Evolutionary conservation across 2,113 vertebrate species (phyloP).

Genomic region (Anoplopoma fimbria): DNA sequence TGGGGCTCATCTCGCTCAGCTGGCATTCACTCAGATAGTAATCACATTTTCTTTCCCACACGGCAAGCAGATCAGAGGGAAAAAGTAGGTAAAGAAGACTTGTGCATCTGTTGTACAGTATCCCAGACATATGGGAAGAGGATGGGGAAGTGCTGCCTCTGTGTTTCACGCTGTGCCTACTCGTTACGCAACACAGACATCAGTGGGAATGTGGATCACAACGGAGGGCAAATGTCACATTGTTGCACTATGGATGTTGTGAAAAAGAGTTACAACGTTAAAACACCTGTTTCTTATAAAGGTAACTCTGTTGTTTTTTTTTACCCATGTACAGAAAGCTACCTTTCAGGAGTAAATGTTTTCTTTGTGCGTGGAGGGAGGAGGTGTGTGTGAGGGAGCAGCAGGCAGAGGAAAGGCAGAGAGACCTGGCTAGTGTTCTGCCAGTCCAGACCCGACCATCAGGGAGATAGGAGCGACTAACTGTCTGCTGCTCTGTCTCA

Average conservation of each 20-base stretch:
- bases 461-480: constrained; percentile 78
- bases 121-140: constrained; percentile 72
- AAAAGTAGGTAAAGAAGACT: constrained; percentile 65
- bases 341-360: neutral
- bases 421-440: constrained; percentile 77
- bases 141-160: constrained; percentile 64
- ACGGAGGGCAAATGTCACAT: constrained; percentile 29
- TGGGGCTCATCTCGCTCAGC: constrained; percentile 52
- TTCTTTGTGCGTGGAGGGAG: neutral
- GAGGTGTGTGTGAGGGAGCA: constrained; percentile 37
- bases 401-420: constrained; percentile 59
- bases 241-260: neutral
- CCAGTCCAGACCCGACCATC: constrained; percentile 59
- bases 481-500: constrained; percentile 75
- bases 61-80: constrained; percentile 70
- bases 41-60: constrained; percentile 75
- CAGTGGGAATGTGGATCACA: constrained; percentile 39
- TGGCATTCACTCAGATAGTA: constrained; percentile 58
- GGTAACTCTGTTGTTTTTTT: neutral
- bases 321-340: neutral
- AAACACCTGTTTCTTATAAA: neutral
- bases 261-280: neutral
- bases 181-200: constrained; percentile 63
- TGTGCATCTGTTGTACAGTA: constrained; percentile 73
- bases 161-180: constrained; percentile 65